Base-by-base conservation (phyloP, 2,888 invertebrate genomes). In the Spilosoma lubricipeda region DNA sequence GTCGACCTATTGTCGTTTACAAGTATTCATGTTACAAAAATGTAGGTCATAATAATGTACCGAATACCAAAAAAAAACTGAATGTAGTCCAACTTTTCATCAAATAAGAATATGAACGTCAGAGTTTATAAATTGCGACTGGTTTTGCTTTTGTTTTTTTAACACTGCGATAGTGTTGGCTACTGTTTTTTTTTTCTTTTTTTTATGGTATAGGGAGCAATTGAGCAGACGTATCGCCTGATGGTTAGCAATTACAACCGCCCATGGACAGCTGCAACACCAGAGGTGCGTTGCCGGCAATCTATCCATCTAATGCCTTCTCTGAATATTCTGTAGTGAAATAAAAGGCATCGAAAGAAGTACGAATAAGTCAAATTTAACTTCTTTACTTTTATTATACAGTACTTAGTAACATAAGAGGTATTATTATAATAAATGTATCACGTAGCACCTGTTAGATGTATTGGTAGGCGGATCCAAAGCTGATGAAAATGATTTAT, bases 391-490 rank as follows among this genome's bases (percentile, higher is more conserved):
- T 84, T 81, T 85, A 79, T 81, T 81, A 75, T 30, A 76, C 67
- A 73, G 66, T 81, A 78, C 76, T 70, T 80, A n/a, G n/a, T n/a
- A n/a, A 64, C 71, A 59, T 74, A 39, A 15, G 77, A 82, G 78
- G 73, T 84, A 78, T 75, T 84, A 78, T 75, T 78, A 48, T 48
- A 42, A 42, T 42, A 13, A 36, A 73, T 77, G 75, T 66, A 45
- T 75, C 76, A 77, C 68, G 69, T 77, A 84, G 11, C 76, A 82
- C 85, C 85, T 72, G 81, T 82, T 74, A 70, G 75, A 78, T 75
- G 64, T 66, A 71, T 68, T 71, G 23, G n/a, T 75, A 84, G 84
- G 85, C 81, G 85, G 81, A 83, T 76, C 72, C 70, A 64, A 77
- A 77, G 78, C 70, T 77, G 73, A 71, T 79, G 75, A 77, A 79